phyloP scores from a whole-genome alignment of 1,140 invertebrate species.

The Pogonus chalceus region DNA sequence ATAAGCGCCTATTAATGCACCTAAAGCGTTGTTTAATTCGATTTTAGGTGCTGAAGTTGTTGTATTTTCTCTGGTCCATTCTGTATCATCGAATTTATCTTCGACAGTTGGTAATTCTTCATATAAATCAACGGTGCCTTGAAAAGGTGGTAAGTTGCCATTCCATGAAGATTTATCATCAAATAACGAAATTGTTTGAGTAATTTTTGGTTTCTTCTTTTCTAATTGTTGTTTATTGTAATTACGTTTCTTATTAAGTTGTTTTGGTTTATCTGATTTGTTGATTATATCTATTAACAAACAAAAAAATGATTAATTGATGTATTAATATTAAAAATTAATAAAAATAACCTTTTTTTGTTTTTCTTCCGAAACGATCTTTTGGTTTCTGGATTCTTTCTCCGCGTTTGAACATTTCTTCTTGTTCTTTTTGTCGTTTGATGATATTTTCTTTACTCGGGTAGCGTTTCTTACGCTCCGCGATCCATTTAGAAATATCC shows the following conservation, averaged over 20 bases:
- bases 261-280: background rate
- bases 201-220: conserved; percentile 12
- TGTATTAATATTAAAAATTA: background rate
- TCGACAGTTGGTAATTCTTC: conserved; percentile 20
- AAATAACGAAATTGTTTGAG: conserved; percentile 19
- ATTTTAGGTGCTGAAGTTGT: conserved; percentile 5
- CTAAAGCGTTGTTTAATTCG: conserved; percentile 40
- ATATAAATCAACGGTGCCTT: conserved; percentile 30
- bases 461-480: conserved; percentile 64
- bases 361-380: conserved; percentile 34
- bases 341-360: conserved; percentile 26
- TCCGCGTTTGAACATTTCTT: conserved; percentile 56
- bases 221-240: background rate
- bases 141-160: conserved; percentile 32
- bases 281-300: background rate
- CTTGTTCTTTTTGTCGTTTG: conserved; percentile 46
- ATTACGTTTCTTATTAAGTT: conserved; percentile 5
- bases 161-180: conserved; percentile 32
- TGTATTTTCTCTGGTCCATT: conserved; percentile 21
- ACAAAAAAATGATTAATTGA: background rate
- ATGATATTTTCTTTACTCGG: conserved; percentile 63
- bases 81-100: conserved; percentile 25
- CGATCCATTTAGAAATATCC: conserved; percentile 72
- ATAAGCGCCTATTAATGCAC: conserved; percentile 42
- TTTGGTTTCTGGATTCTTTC: conserved; percentile 49